These are phyloP conservation scores for Caranx ignobilis DNA, from an alignment of 2,113 vertebrate species.

Conservation along the genomic window DNA sequence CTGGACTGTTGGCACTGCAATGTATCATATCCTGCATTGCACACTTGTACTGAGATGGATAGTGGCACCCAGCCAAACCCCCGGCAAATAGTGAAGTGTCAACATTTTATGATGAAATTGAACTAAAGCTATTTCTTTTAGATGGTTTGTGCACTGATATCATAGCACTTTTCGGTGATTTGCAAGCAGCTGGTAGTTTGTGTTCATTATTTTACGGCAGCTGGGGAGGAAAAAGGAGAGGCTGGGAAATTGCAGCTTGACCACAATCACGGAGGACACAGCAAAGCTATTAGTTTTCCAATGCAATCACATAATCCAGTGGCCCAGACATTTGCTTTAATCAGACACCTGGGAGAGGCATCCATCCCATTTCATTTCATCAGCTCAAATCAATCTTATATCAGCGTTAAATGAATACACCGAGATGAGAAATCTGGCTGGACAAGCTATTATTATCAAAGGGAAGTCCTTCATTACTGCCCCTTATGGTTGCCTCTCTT, in stretches of 20 bases:
- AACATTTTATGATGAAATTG: background rate
- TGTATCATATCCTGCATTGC: background rate
- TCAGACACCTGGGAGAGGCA: conserved; percentile 75
- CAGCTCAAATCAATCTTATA: conserved; percentile 65
- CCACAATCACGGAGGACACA: conserved; percentile 73
- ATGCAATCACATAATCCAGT: conserved; percentile 68
- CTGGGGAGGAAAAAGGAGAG: conserved; percentile 44
- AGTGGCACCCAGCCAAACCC: conserved; percentile 31
- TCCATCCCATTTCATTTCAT: conserved; percentile 70
- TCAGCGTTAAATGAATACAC: conserved; percentile 62
- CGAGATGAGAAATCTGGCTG: conserved; percentile 31
- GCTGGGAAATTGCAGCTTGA: conserved; percentile 62
- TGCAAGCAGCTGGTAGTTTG: conserved; percentile 59
- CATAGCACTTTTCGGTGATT: conserved; percentile 22
- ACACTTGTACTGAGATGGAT: conserved; percentile 9
- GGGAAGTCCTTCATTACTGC: conserved; percentile 50
- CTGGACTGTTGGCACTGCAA: background rate
- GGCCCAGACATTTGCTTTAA: conserved; percentile 63
- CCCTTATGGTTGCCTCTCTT: conserved; percentile 35
- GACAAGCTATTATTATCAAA: conserved; percentile 54
- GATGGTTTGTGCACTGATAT: conserved; percentile 14
- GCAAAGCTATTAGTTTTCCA: conserved; percentile 61
- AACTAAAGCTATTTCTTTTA: conserved; percentile 1
- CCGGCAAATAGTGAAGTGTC: conserved; percentile 10
- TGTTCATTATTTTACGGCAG: conserved; percentile 64